Base-by-base conservation (phyloP, 2,888 invertebrate genomes). In the Phortica magna region DNA sequence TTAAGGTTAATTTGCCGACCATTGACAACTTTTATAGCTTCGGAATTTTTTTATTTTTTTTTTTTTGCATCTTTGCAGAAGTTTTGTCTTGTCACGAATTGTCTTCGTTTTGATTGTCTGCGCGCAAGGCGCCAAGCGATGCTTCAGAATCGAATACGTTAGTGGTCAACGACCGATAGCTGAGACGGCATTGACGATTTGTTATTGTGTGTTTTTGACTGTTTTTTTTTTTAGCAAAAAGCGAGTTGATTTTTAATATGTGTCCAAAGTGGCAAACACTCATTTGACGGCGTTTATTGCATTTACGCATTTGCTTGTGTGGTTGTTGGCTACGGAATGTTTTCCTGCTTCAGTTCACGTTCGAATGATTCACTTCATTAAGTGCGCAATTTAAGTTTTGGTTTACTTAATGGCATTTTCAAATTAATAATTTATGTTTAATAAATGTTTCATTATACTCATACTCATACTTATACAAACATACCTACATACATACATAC, bases 141-240 rank as follows among this genome's bases (percentile, higher is more conserved):
- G 64, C 9, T 22, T 19, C 22, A 65, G 14, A 22, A 48, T 12
- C 48, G 7, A 48, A 48, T 12, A 2, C 48, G 31, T 31, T 55
- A n/a, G 73, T 84, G 83, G 84, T 83, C 83, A 83, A 81, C 72
- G 81, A 79, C 83, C 83, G 83, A 83, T 83, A 83, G 83, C 79
- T 78, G 76, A 80, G 73, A 79, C 80, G 83, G 80, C 83, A 84
- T 84, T 83, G 84, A 80, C 79, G 42, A 7, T 41, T 76, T 65
- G 48, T 64, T 65, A 31, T 77, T 75, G 73, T 75, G 76, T 75
- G 64, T 75, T 74, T 70, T 74, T 72, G 65, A 14, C n/a, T 43
- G 41, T 71, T 75, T 67, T 31, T 31, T 31, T 31, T 67, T 59
- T 65, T 76, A 74, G 31, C 31, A 1, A 59, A 59, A 59, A 64